A percentile compares a stretch with the other conserved stretches of the same genome.
These are phyloP conservation scores for Sialia sialis DNA, from an alignment of 2,113 vertebrate species.

Conservation along the genomic window DNA sequence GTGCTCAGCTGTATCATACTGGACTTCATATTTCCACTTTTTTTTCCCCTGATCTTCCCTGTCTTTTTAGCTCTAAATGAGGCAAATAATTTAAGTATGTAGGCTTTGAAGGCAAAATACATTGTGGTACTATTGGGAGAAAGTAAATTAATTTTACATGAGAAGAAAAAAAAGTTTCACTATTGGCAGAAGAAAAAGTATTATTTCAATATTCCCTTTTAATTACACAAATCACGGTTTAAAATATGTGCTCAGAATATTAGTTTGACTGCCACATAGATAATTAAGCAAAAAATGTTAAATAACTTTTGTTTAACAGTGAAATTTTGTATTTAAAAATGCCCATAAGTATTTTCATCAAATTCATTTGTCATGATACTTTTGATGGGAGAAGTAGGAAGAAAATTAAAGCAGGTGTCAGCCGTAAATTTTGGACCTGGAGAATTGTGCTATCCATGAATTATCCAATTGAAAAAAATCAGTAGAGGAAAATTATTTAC, in stretches of 20 bases:
- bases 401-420: not conserved
- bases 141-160: conserved; percentile 17
- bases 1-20: not conserved
- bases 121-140: not conserved
- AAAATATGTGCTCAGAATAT: not conserved
- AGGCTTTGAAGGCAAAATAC: not conserved
- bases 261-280: not conserved
- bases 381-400: not conserved
- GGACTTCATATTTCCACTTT: not conserved
- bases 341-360: not conserved
- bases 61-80: not conserved
- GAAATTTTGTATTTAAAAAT: not conserved
- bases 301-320: not conserved
- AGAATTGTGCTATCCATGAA: not conserved
- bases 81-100: not conserved
- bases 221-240: not conserved
- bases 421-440: not conserved
- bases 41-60: not conserved
- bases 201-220: not conserved
- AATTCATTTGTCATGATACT: not conserved
- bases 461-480: not conserved
- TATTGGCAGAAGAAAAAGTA: not conserved
- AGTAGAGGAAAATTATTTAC: not conserved
- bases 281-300: not conserved
- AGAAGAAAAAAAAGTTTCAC: not conserved